A percentile compares a stretch with the other conserved stretches of the same genome.
These are phyloP conservation scores for Actinia equina DNA, from an alignment of 64 coral and sea anemone genomes.

Conservation along the genomic window DNA sequence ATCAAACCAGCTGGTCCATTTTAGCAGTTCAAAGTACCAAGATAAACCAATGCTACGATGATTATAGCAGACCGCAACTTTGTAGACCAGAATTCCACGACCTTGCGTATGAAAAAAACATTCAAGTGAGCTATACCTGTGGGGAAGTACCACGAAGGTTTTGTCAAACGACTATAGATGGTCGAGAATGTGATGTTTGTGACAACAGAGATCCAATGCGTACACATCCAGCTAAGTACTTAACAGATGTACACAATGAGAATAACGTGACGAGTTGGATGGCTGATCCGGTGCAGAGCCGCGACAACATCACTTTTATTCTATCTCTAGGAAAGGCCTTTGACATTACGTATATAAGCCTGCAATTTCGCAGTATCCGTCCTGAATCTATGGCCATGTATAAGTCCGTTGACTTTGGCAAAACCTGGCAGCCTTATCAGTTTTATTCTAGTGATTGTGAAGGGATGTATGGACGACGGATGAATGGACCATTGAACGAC, in stretches of 20 bases:
- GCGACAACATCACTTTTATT: constrained; percentile 64
- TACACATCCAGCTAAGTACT: constrained; percentile 49
- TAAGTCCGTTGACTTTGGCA: constrained; percentile 87
- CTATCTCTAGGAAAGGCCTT: constrained; percentile 77
- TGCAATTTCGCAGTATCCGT: constrained; percentile 76
- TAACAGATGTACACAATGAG: constrained; percentile 85
- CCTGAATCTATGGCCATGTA: constrained; percentile 98
- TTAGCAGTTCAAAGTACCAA: background rate
- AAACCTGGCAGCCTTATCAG: constrained; percentile 92
- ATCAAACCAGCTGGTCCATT: background rate
- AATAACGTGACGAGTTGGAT: constrained; percentile 87
- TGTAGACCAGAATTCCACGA: constrained; percentile 82
- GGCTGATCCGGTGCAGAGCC: constrained; percentile 72
- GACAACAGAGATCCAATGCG: constrained; percentile 46
- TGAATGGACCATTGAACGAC: constrained; percentile 47
- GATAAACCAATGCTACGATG: constrained; percentile 60
- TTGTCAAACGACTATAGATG: constrained; percentile 36
- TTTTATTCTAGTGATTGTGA: constrained; percentile 83
- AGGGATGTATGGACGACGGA: constrained; percentile 49
- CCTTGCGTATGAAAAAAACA: constrained; percentile 55
- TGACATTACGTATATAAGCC: constrained; percentile 94
- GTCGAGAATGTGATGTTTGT: constrained; percentile 61
- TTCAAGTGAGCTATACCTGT: constrained; percentile 69
- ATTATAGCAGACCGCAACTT: constrained; percentile 60
- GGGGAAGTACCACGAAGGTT: constrained; percentile 68